These are phyloP conservation scores for Orchesella flavescens DNA, from an alignment of 2,888 invertebrate species.

Conservation along the genomic window DNA sequence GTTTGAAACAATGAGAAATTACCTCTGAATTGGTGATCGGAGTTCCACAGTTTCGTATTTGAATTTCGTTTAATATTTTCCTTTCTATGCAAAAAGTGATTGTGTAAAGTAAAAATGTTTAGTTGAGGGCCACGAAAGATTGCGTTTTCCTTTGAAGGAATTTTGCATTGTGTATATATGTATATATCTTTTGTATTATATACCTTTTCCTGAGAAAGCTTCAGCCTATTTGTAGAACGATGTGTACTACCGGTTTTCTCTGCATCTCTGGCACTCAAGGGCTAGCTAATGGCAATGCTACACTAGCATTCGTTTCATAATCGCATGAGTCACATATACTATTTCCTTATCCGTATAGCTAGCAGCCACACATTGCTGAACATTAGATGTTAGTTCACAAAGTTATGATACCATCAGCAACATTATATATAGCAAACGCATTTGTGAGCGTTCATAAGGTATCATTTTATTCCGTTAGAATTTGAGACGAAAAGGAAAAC, in stretches of 20 bases:
- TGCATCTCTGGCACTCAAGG: slow-evolving; percentile 3
- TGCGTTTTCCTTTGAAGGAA: no score
- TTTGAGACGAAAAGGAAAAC: neutral
- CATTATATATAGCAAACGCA: no score
- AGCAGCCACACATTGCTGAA: neutral
- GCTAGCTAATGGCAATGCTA: slow-evolving; percentile 12
- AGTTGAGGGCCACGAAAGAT: no score
- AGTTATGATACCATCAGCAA: neutral
- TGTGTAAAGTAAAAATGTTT: no score
- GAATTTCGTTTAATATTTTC: no score
- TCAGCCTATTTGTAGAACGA: neutral
- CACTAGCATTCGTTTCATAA: slow-evolving; percentile 3
- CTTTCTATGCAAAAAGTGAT: no score
- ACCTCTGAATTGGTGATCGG: no score
- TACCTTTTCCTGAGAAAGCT: neutral
- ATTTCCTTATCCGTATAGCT: neutral
- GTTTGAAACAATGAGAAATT: no score
- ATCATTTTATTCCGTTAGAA: neutral
- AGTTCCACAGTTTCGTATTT: no score
- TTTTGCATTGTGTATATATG: no score
- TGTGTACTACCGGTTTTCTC: slow-evolving; percentile 10
- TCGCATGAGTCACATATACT: slow-evolving; percentile 1
- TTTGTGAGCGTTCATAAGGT: neutral
- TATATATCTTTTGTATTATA: no score
- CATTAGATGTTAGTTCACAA: neutral